Evolutionary conservation across 2,888 invertebrate genomes (phyloP), one percentile per base, ranked within the genome.

Genomic region (Drosophila stalkeri): DNA sequence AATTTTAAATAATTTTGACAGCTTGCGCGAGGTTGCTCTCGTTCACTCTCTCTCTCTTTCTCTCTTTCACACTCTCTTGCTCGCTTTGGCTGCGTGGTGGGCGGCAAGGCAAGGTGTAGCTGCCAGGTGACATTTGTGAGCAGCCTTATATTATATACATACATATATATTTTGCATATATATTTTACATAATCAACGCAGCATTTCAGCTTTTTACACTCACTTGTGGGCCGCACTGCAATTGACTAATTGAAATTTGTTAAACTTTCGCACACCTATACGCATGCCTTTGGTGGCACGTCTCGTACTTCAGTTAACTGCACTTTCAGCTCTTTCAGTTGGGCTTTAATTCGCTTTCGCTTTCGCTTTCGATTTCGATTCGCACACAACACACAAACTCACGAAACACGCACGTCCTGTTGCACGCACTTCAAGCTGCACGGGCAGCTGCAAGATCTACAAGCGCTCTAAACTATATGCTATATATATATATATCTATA

Each of bases 1-100:
- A 70, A 68, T 72, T 82, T 76, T 86, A 77, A 72, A 84, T 80
- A 80, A 75, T 87, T 90, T 76, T 86, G 86, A 86, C 91, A 89
- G 80, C 77, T 72, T 33, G 12, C 27, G 23, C 43, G 43, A 43
- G 43, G 9, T 41, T n/a, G 41, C 41, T 7, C 12, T 14, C 63
- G n/a, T 18, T 51, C 14, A 18, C 33, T 66, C 67, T 52, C 63
- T 52, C 39, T 16, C 60, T 11, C 18, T 12, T 6, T 20, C 49
- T 3, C 46, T 61, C 82, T 79, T 56, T 63, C n/a, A 9, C 27
- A 1, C 47, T 16, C 47, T 12, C 31, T 6, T n/a, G 14, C 16
- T 9, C 47, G 0, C 31, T n/a, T 46, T 57, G 80, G 75, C 63
- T 76, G 76, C 47, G 67, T 39, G 46, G 31, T 61, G 56, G 64